Conservation (phyloP, 2,113 vertebrate genomes). For the Pollachius pollachius region DNA sequence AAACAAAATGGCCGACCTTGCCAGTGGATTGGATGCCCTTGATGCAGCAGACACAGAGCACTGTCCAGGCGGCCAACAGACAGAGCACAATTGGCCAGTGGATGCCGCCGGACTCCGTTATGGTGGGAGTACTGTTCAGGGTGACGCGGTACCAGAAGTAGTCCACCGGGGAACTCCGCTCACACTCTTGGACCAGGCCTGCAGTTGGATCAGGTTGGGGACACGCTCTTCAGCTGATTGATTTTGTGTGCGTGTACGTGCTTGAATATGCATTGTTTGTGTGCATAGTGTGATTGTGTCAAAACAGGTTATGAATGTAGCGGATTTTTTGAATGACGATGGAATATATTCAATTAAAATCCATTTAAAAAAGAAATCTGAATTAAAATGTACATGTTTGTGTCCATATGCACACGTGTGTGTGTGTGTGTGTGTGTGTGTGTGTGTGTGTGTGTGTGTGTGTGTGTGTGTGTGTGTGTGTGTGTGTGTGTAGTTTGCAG, state of each 20-base stretch:
- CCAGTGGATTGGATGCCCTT: slow-evolving; percentile 95
- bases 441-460: too few relatives aligned
- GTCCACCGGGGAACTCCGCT: slow-evolving; percentile 83
- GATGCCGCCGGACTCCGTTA: slow-evolving; percentile 75
- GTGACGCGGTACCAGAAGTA: slow-evolving; percentile 98
- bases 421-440: too few relatives aligned
- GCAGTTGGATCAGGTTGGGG: slow-evolving; percentile 10
- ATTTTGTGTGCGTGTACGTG: not conserved
- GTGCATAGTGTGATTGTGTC: too few relatives aligned
- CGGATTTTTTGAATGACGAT: too few relatives aligned
- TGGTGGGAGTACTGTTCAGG: slow-evolving; percentile 81
- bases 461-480: too few relatives aligned
- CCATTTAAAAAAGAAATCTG: too few relatives aligned
- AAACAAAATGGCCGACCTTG: slow-evolving; percentile 79
- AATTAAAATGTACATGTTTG: too few relatives aligned
- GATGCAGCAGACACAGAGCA: slow-evolving; percentile 88
- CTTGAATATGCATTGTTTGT: not conserved
- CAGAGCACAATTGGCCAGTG: slow-evolving; percentile 91
- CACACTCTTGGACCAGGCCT: slow-evolving; percentile 83
- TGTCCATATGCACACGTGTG: too few relatives aligned
- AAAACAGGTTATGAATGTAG: too few relatives aligned
- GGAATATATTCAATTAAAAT: too few relatives aligned
- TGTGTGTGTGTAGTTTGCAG: too few relatives aligned
- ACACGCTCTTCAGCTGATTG: not conserved
- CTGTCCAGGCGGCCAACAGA: slow-evolving; percentile 81